phyloP scores from a whole-genome alignment of 2,797 vertebrate species.

The Hapalemur alaotrensis region DNA sequence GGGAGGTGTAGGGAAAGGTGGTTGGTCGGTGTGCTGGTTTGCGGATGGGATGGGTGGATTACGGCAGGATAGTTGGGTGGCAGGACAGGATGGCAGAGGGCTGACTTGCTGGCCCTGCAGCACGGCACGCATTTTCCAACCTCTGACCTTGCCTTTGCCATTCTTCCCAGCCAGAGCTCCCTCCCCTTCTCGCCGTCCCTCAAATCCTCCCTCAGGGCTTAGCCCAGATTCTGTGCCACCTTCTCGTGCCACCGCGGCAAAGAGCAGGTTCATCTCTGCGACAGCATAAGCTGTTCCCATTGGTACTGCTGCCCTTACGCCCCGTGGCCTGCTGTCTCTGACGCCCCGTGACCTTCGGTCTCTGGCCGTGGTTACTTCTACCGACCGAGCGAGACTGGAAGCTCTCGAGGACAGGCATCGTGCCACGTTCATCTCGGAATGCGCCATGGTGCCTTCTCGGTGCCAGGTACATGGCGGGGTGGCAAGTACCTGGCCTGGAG shows the following conservation, averaged over 20 bases:
- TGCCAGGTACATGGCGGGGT: background rate
- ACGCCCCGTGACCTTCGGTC: no score
- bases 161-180: background rate
- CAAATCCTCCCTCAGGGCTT: background rate
- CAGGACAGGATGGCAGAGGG: no score
- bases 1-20: background rate
- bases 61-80: background rate
- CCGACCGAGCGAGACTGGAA: background rate
- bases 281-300: background rate
- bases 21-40: background rate
- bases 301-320: fast-evolving
- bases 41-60: background rate
- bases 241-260: background rate
- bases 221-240: background rate
- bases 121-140: background rate
- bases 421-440: fast-evolving
- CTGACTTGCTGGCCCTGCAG: background rate
- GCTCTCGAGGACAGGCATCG: background rate
- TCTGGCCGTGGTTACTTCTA: background rate
- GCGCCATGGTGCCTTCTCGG: fast-evolving
- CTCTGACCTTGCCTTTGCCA: background rate
- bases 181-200: background rate
- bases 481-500: background rate
- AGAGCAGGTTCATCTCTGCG: background rate
- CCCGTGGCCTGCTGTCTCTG: no score